A percentile compares a stretch with the other conserved stretches of the same genome.
Conservation (phyloP, 2,113 vertebrate species). For the Oryzias woworae region DNA sequence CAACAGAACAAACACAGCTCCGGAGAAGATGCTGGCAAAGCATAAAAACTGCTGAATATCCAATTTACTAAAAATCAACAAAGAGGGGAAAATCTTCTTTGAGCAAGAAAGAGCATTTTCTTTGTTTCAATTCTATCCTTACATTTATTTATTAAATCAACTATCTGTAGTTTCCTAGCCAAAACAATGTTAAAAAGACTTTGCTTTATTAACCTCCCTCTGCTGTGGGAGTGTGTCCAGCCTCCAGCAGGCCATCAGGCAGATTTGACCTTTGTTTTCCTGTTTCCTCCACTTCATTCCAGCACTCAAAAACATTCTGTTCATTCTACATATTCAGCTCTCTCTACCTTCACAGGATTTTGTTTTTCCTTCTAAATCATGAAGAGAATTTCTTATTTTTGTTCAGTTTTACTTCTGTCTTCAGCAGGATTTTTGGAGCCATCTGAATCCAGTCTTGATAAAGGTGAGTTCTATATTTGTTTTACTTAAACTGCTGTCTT, state of each 20-base stretch:
- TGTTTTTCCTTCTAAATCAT: slow-evolving; percentile 35
- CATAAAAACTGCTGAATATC: slow-evolving; percentile 19
- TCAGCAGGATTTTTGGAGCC: slow-evolving; percentile 12
- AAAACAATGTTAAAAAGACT: background rate
- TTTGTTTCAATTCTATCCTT: background rate
- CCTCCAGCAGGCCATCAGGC: slow-evolving; percentile 55
- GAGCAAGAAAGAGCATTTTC: background rate
- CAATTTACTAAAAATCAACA: background rate
- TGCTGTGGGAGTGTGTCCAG: slow-evolving; percentile 13
- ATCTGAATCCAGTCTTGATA: slow-evolving; percentile 18
- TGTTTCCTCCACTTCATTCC: slow-evolving; percentile 51
- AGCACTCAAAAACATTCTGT: background rate
- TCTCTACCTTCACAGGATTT: background rate
- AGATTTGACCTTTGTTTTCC: slow-evolving; percentile 66
- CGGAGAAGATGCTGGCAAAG: slow-evolving; percentile 29
- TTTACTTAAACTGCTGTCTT: background rate
- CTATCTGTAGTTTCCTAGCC: background rate
- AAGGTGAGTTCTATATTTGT: slow-evolving; percentile 44
- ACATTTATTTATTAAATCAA: background rate
- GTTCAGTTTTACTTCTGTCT: slow-evolving; percentile 13
- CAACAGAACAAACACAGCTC: slow-evolving; percentile 1
- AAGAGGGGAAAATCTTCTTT: background rate
- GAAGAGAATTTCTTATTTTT: slow-evolving; percentile 17
- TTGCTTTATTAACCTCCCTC: background rate
- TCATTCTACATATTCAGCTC: background rate